Percentiles rank a stretch among this genome's conserved stretches.
Evolutionary conservation across 2,797 vertebrate genomes (phyloP).

Genomic region (Pseudotriccus pelzelni): DNA sequence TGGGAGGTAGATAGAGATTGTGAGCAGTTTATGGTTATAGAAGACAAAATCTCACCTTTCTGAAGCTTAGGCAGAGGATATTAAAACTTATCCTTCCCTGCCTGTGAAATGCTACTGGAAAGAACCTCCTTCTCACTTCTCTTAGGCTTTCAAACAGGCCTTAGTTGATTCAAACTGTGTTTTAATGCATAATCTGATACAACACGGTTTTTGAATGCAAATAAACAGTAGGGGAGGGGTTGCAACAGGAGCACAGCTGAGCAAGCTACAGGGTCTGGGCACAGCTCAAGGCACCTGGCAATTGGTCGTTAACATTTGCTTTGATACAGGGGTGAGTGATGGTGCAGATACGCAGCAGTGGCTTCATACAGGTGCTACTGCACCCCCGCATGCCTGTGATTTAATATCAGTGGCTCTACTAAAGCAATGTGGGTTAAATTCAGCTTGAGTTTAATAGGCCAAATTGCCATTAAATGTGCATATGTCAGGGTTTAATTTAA

Average conservation of each 20-base stretch:
- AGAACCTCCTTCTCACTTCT: neutral
- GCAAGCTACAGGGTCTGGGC: neutral
- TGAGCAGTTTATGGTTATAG: neutral
- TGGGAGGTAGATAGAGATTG: neutral
- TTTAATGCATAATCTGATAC: neutral
- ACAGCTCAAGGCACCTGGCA: neutral
- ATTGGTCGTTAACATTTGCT: neutral
- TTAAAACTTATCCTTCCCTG: neutral
- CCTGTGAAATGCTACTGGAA: neutral
- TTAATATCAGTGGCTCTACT: neutral
- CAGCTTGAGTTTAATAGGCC: neutral
- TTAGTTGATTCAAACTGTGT: neutral
- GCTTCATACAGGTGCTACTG: neutral
- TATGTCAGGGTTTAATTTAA: neutral
- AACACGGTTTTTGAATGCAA: neutral
- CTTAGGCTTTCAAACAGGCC: neutral
- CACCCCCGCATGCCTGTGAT: neutral
- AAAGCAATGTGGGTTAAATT: neutral
- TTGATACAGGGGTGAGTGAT: fast-evolving
- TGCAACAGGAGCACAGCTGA: neutral
- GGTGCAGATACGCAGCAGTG: fast-evolving
- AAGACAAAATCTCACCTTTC: neutral
- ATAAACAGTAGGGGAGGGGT: neutral
- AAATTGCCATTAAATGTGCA: neutral
- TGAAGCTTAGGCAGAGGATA: neutral